phyloP scores from a whole-genome alignment of 2,113 vertebrate species.

The Phylloscopus trochilus region DNA sequence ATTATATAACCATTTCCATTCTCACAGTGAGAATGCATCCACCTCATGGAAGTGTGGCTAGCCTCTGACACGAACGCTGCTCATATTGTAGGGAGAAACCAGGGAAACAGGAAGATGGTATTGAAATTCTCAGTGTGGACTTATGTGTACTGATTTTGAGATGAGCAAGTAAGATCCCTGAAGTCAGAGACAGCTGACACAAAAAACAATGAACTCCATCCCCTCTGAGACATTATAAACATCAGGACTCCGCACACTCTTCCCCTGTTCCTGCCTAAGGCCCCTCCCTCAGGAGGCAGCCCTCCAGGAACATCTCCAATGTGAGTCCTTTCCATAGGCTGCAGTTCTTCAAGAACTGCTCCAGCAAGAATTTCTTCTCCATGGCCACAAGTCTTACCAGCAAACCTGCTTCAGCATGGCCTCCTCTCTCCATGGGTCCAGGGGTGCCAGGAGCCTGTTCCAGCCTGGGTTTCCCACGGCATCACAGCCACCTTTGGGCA shows the following conservation, averaged over 20 bases:
- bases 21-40: neutral
- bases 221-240: fast-evolving
- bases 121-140: neutral
- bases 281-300: neutral
- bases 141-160: neutral
- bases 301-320: neutral
- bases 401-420: neutral
- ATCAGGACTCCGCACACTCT: neutral
- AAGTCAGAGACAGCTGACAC: neutral
- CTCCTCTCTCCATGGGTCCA: neutral
- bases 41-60: neutral
- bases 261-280: neutral
- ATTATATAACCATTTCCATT: neutral
- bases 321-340: neutral
- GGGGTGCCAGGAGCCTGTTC: fast-evolving
- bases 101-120: neutral
- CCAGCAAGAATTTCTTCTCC: neutral
- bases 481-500: neutral
- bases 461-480: fast-evolving
- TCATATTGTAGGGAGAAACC: neutral
- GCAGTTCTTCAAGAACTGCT: neutral
- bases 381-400: neutral
- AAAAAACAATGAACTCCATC: neutral
- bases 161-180: neutral
- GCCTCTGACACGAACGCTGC: neutral